These are phyloP conservation scores for Riparia riparia DNA, from an alignment of 2,113 vertebrate genomes.

Conservation along the genomic window DNA sequence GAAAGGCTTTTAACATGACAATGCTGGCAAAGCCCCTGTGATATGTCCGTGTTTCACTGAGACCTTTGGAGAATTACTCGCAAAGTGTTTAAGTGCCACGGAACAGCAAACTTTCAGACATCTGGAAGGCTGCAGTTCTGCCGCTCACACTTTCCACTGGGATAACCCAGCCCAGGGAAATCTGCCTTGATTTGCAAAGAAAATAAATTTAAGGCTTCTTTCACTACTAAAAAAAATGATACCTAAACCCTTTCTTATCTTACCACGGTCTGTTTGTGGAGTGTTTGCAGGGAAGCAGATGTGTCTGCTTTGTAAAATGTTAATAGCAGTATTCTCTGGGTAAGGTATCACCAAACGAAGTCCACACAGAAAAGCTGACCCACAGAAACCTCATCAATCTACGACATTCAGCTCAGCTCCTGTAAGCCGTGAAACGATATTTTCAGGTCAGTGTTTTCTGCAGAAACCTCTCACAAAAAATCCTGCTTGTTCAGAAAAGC, in stretches of 20 bases:
- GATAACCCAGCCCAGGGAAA: neutral
- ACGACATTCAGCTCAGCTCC: neutral
- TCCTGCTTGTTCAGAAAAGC: neutral
- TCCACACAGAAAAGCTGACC: neutral
- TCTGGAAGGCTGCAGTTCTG: neutral
- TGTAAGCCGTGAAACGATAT: neutral
- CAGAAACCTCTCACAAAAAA: neutral
- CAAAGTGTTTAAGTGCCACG: neutral
- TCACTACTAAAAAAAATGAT: neutral
- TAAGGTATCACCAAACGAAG: neutral
- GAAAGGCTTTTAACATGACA: neutral
- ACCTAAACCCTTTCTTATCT: neutral
- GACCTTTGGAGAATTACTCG: neutral
- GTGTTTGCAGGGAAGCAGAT: neutral
- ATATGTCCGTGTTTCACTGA: neutral
- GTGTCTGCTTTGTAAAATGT: neutral
- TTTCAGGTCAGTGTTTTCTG: neutral
- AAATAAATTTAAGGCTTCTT: neutral
- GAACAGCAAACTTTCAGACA: neutral
- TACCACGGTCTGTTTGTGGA: neutral
- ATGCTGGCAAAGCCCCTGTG: neutral
- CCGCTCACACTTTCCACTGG: constrained; percentile 20
- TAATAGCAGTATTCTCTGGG: neutral
- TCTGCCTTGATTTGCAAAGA: neutral
- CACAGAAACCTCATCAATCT: neutral